Percentiles rank a stretch among this genome's conserved stretches.
Conservation (phyloP, 2,113 vertebrate genomes). For the Diadophis punctatus region DNA sequence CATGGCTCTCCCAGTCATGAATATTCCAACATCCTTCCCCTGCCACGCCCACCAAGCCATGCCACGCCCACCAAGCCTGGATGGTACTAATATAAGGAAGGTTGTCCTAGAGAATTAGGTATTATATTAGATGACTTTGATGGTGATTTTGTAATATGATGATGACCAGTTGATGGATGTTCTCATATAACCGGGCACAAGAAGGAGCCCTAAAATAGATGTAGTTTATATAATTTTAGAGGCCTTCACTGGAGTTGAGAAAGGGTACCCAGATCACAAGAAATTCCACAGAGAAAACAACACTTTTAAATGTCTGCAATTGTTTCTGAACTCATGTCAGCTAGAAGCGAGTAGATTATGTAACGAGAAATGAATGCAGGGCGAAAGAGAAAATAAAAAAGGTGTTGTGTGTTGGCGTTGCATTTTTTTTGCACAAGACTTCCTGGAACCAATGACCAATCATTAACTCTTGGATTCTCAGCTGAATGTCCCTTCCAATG, state of each 20-base stretch:
- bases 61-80: no score
- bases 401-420: not conserved
- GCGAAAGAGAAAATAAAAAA: not conserved
- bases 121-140: not conserved
- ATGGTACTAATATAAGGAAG: not conserved
- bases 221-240: accelerated
- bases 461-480: not conserved
- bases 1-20: no score
- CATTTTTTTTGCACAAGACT: not conserved
- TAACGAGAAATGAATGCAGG: not conserved
- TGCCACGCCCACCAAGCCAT: no score
- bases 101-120: not conserved
- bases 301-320: not conserved
- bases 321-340: not conserved
- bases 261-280: not conserved
- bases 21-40: no score
- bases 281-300: not conserved
- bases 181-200: not conserved
- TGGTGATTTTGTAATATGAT: not conserved
- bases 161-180: not conserved
- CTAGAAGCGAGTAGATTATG: not conserved
- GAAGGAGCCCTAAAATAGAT: not conserved
- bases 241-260: not conserved
- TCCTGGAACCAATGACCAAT: not conserved
- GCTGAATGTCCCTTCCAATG: not conserved